Base-by-base conservation (phyloP, 1,140 invertebrate genomes). In the Spodoptera frugiperda region DNA sequence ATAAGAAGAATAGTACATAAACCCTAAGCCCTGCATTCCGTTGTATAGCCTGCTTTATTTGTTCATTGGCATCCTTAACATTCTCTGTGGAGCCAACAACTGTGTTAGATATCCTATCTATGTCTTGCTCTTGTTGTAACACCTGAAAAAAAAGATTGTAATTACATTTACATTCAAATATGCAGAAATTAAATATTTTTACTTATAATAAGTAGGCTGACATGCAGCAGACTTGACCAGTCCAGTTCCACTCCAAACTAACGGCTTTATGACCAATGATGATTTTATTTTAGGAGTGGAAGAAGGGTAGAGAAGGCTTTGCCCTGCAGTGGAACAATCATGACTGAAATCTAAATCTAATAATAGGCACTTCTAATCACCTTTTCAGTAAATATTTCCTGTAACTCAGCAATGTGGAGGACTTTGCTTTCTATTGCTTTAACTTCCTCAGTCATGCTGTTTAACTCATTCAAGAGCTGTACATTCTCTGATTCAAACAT, bases 301-400 rank as follows among this genome's bases (percentile, higher is more conserved):
- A n/a, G n/a, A n/a, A n/a, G n/a, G n/a, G n/a, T n/a, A n/a, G n/a
- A n/a, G n/a, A n/a, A n/a, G n/a, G n/a, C n/a, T n/a, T n/a, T n/a
- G n/a, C n/a, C n/a, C n/a, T n/a, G n/a, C n/a, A n/a, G n/a, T n/a
- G n/a, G n/a, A n/a, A n/a, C n/a, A n/a, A n/a, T n/a, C n/a, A n/a
- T n/a, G n/a, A n/a, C n/a, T n/a, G n/a, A n/a, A n/a, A n/a, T n/a
- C n/a, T n/a, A n/a, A n/a, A n/a, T n/a, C n/a, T n/a, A n/a, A n/a
- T n/a, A n/a, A n/a, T n/a, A n/a, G n/a, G n/a, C n/a, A n/a, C 10
- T 5, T 46, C 15, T 15, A 53, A 15, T 61, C 15, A 99, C 98
- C 95, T 99, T 99, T 92, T 99, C 98, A 6, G 98, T 98, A 85
- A 99, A 99, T 78, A 98, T 96, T 92, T 99, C 97, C 91, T 99